These are phyloP conservation scores for Mugil cephalus DNA, from an alignment of 2,113 vertebrate genomes.

Conservation along the genomic window DNA sequence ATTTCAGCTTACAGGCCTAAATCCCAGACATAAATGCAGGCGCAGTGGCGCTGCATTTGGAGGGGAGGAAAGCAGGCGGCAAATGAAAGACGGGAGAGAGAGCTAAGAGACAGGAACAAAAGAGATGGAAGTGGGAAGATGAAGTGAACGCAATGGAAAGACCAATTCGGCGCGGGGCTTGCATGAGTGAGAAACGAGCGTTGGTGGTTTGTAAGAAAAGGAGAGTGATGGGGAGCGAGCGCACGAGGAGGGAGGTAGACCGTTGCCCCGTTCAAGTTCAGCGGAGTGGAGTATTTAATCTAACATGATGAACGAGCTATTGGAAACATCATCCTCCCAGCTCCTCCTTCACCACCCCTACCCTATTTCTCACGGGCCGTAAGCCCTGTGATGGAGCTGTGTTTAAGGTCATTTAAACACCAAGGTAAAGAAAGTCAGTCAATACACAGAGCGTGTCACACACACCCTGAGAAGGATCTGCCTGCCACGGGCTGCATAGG, in stretches of 20 bases:
- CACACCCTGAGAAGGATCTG: slow-evolving; percentile 28
- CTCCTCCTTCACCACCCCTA: slow-evolving; percentile 54
- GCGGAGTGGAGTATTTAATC: slow-evolving; percentile 85
- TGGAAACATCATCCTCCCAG: slow-evolving; percentile 68
- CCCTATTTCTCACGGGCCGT: slow-evolving; percentile 53
- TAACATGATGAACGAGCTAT: slow-evolving; percentile 85
- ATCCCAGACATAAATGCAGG: slow-evolving; percentile 68
- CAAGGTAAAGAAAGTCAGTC: slow-evolving; percentile 70
- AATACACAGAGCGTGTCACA: slow-evolving; percentile 41
- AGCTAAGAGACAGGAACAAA: slow-evolving; percentile 28
- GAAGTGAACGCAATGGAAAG: slow-evolving; percentile 36
- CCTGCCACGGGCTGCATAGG: slow-evolving; percentile 7
- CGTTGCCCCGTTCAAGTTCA: slow-evolving; percentile 77
- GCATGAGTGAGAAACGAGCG: slow-evolving; percentile 40
- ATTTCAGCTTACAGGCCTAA: slow-evolving; percentile 78
- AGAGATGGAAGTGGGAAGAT: slow-evolving; percentile 49
- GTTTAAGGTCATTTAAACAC: slow-evolving; percentile 76
- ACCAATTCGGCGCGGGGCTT: slow-evolving; percentile 31
- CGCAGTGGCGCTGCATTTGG: slow-evolving; percentile 19
- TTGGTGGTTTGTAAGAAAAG: slow-evolving; percentile 50
- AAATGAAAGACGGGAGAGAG: slow-evolving; percentile 32
- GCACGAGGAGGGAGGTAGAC: slow-evolving; percentile 46
- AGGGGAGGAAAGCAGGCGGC: slow-evolving; percentile 14
- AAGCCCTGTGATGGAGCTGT: slow-evolving; percentile 65
- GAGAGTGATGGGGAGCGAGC: slow-evolving; percentile 57